These are phyloP conservation scores for Agrilus cyanescens DNA, from an alignment of 2,888 invertebrate genomes.

Conservation along the genomic window DNA sequence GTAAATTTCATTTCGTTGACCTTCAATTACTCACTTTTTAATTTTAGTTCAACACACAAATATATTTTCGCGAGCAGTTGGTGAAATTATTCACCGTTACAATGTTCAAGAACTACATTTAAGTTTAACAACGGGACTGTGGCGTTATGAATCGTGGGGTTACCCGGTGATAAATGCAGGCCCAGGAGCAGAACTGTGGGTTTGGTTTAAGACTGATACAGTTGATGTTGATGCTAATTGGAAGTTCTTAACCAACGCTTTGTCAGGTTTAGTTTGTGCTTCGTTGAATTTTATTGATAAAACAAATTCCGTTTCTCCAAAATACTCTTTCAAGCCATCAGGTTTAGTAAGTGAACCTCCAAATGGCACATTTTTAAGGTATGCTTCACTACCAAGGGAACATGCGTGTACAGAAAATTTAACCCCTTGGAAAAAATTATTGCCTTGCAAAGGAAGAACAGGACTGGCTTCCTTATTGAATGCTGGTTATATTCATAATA, in stretches of 20 bases:
- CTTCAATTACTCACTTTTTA: neutral
- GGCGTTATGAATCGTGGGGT: slow-evolving; percentile 91
- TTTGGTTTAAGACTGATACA: slow-evolving; percentile 71
- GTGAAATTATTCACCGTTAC: slow-evolving; percentile 76
- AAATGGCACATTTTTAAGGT: slow-evolving; percentile 50
- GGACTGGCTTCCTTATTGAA: slow-evolving; percentile 83
- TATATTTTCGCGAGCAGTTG: slow-evolving; percentile 77
- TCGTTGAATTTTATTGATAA: slow-evolving; percentile 89
- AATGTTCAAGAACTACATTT: slow-evolving; percentile 84
- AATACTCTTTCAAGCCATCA: slow-evolving; percentile 68
- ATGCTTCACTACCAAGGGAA: slow-evolving; percentile 89
- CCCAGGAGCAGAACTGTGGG: slow-evolving; percentile 88
- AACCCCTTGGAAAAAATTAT: slow-evolving; percentile 94
- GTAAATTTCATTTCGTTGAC: slow-evolving; percentile 23
- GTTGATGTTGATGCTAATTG: slow-evolving; percentile 69
- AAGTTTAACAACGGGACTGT: slow-evolving; percentile 84
- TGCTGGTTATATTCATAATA: slow-evolving; percentile 82
- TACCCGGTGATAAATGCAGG: slow-evolving; percentile 83
- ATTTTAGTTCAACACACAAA: slow-evolving; percentile 66
- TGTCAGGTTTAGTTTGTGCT: slow-evolving; percentile 92
- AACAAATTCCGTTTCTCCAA: slow-evolving; percentile 73
- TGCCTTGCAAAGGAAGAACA: slow-evolving; percentile 86
- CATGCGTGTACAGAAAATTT: slow-evolving; percentile 98
- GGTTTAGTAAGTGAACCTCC: slow-evolving; percentile 43
- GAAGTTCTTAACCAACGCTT: slow-evolving; percentile 76